Evolutionary conservation across 2,888 invertebrate species (phyloP).

Genomic region (Parapristionchus giblindavisi): DNA sequence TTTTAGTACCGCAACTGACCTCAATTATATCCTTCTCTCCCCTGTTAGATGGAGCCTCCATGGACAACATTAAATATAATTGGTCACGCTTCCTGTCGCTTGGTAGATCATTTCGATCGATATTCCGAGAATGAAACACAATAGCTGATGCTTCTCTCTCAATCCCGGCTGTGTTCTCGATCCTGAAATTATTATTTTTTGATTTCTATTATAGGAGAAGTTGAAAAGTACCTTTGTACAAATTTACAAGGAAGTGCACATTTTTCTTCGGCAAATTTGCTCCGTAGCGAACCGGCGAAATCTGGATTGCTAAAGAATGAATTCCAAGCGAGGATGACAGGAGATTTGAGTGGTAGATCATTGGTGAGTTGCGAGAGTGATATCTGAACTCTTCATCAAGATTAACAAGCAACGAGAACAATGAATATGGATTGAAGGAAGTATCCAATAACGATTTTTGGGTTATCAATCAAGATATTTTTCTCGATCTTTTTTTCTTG

Average conservation of each 20-base stretch:
- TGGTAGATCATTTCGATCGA: background rate
- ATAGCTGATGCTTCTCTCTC: background rate
- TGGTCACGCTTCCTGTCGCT: background rate
- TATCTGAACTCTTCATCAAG: no score
- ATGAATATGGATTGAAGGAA: no score
- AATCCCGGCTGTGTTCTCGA: background rate
- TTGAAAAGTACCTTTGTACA: background rate
- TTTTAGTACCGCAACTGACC: no score
- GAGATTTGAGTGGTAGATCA: background rate
- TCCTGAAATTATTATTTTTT: background rate
- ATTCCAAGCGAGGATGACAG: background rate
- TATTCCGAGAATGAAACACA: constrained; percentile 3
- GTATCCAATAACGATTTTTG: no score
- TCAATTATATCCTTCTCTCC: background rate
- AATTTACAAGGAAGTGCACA: background rate
- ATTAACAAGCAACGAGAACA: no score
- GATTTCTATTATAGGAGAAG: background rate
- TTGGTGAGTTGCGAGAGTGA: background rate
- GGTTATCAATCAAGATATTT: no score
- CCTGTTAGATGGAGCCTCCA: background rate
- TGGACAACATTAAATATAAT: background rate
- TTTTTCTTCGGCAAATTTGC: background rate
- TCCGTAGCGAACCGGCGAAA: background rate
- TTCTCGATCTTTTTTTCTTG: no score
- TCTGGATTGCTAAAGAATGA: background rate